These are phyloP conservation scores for Drosophila fulvimacula DNA, from an alignment of 2,888 invertebrate genomes.

Conservation along the genomic window DNA sequence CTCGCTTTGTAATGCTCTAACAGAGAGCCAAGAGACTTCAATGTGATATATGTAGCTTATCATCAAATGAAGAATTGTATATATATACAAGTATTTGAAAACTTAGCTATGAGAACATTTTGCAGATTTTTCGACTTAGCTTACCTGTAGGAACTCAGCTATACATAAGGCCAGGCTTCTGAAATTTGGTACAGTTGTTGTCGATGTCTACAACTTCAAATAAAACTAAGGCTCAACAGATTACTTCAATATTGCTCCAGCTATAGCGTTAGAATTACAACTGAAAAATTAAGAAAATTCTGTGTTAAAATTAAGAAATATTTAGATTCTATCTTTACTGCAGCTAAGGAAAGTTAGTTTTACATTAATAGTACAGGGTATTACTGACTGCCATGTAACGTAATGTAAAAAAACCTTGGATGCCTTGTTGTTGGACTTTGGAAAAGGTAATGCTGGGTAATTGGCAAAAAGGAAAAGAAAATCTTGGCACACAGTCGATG, in stretches of 20 bases:
- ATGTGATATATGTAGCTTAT: not conserved
- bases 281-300: not conserved
- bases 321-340: not conserved
- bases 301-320: not conserved
- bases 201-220: not conserved
- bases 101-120: not conserved
- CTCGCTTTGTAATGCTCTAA: not conserved
- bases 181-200: not conserved
- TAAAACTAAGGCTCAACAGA: not conserved
- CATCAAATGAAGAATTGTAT: not conserved
- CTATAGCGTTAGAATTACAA: not conserved
- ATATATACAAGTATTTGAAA: not conserved
- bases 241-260: too few relatives aligned
- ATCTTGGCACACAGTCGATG: conserved; percentile 2
- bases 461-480: conserved; percentile 27
- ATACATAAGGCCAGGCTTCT: not conserved
- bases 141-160: not conserved
- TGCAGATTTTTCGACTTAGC: not conserved
- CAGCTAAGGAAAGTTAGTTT: not conserved
- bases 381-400: not conserved
- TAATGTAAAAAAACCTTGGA: not conserved
- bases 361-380: not conserved
- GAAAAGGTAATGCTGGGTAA: conserved; percentile 34
- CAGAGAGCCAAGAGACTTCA: not conserved
- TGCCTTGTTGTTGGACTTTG: not conserved